Evolutionary conservation across 2,888 invertebrate genomes (phyloP), one percentile per base, ranked within the genome.

Genomic region (Hemistola chrysoprasaria): DNA sequence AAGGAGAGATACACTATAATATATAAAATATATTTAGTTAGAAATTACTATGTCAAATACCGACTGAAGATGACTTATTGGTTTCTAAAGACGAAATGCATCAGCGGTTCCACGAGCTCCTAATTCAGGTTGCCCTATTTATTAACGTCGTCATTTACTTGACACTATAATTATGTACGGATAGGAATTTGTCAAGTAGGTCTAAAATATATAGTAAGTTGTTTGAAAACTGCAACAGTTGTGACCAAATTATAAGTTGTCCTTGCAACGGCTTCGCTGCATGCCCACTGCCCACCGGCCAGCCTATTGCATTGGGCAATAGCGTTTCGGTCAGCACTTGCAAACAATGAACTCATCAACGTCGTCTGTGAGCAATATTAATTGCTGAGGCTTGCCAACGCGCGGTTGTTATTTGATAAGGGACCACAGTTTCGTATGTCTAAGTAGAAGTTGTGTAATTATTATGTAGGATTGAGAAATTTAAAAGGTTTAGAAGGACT

Each of bases 341-440:
- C 78, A 82, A 84, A 84, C 81, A 83, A 82, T 82, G 81, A 78
- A 81, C 82, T 78, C 85, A 82, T 78, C 82, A 75, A 11, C 26
- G 25, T 57, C 55, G 62, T 63, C 72, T 71, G 57, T 63, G 59
- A 65, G 74, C 65, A 72, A 73, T 76, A 75, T 81, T 81, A 83
- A 83, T 79, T 82, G 65, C 71, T 50, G 61, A 57, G 61, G 59
- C 60, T 64, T 63, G 56, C 50, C 47, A 48, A 63, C 58, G 59
- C 62, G 53, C 56, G 55, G 56, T 52, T 40, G 55, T 53, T 63
- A 59, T 62, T 59, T 64, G 62, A 69, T 68, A 65, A 65, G 61
- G 54, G 43, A 55, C 38, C 11, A 38, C 49, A 42, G 47, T 53
- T 52, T 58, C 52, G 47, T 48, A 47, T 39, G 28, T 47, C 39